A percentile compares a stretch with the other conserved stretches of the same genome.
phyloP scores from a whole-genome alignment of 2,797 vertebrate species.

The Hipposideros larvatus region DNA sequence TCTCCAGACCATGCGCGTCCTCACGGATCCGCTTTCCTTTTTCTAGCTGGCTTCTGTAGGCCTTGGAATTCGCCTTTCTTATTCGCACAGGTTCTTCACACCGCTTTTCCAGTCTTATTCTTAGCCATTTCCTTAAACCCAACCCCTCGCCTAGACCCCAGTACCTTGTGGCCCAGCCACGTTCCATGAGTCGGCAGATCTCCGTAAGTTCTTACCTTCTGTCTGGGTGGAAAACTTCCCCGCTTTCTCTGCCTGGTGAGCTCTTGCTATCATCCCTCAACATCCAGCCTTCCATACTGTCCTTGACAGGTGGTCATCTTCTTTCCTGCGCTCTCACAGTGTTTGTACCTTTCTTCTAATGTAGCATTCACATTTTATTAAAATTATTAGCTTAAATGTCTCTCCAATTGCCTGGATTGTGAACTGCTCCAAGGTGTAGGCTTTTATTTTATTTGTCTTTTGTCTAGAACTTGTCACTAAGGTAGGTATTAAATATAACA shows the following conservation, averaged over 20 bases:
- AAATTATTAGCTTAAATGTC: background rate
- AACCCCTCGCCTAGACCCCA: background rate
- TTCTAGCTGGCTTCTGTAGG: background rate
- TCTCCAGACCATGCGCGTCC: background rate
- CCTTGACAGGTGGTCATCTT: background rate
- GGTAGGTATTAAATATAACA: background rate
- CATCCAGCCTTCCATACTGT: background rate
- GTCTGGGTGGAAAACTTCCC: background rate
- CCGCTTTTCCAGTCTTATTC: background rate
- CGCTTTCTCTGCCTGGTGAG: background rate
- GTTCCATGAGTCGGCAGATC: background rate
- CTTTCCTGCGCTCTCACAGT: background rate
- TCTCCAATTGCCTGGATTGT: background rate
- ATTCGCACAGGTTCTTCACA: background rate
- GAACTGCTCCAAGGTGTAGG: background rate
- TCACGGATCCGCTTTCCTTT: background rate
- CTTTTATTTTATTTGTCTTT: constrained; percentile 50
- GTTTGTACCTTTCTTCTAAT: background rate
- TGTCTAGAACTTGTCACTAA: constrained; percentile 16
- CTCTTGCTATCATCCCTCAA: background rate
- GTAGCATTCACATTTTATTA: background rate
- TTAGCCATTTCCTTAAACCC: background rate
- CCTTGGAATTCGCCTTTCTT: background rate
- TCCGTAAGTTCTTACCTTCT: background rate
- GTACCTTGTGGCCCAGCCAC: background rate